Evolutionary conservation across 2,113 vertebrate species (phyloP).

Genomic region (Pseudonaja textilis): DNA sequence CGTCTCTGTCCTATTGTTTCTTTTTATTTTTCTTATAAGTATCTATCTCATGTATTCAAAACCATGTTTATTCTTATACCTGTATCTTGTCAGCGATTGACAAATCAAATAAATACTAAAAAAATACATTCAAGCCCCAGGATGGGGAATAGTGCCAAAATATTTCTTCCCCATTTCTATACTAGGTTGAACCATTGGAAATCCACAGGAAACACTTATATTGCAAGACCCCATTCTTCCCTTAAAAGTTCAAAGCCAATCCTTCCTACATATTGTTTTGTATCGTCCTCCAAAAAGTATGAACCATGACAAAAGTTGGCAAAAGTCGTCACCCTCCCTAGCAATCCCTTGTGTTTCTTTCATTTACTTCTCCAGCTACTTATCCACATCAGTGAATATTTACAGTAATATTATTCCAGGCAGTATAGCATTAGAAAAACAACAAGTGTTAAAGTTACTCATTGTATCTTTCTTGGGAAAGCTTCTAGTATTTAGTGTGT

Average conservation of each 20-base stretch:
- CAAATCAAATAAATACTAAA: too few species aligned
- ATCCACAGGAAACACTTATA: neutral
- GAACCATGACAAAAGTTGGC: neutral
- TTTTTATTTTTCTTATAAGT: too few species aligned
- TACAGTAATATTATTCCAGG: neutral
- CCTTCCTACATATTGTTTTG: neutral
- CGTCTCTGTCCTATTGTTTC: too few species aligned
- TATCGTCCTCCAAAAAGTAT: neutral
- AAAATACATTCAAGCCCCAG: neutral
- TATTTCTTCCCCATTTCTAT: neutral
- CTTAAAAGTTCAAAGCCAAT: neutral
- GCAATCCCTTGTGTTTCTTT: neutral
- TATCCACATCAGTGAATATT: neutral
- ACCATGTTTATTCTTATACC: too few species aligned
- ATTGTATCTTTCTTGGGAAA: neutral
- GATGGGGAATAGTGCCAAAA: neutral
- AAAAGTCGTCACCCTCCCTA: neutral
- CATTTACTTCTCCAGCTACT: neutral
- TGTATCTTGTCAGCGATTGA: too few species aligned
- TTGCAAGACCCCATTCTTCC: neutral
- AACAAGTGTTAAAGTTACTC: neutral
- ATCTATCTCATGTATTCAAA: too few species aligned
- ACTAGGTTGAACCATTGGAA: neutral
- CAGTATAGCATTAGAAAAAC: neutral
- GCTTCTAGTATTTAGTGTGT: constrained; percentile 40